Percentiles rank a stretch among this genome's conserved stretches.
Conservation (phyloP, 1,140 invertebrate genomes). For the Trichonephila inaurata region DNA sequence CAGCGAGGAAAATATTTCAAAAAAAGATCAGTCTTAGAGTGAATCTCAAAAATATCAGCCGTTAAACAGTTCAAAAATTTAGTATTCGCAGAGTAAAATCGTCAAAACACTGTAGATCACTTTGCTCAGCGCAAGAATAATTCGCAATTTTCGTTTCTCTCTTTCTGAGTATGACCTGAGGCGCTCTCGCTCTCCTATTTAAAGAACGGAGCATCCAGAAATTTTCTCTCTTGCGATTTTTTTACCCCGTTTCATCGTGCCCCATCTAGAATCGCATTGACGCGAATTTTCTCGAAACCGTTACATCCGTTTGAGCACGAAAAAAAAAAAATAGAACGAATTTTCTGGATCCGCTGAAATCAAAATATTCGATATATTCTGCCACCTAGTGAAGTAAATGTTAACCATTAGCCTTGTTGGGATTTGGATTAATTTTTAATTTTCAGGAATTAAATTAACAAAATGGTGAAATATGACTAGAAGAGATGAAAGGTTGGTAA, state of each 20-base stretch:
- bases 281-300: not conserved
- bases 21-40: too few species aligned
- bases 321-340: too few species aligned
- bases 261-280: not conserved
- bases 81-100: not conserved
- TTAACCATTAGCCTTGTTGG: too few species aligned
- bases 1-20: too few species aligned
- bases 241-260: not conserved
- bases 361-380: too few species aligned
- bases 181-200: not conserved
- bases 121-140: not conserved
- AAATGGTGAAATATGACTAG: too few species aligned
- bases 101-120: not conserved
- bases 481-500: too few species aligned
- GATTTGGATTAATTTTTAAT: too few species aligned
- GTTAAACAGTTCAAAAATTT: not conserved
- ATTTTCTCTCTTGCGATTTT: not conserved
- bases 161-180: not conserved
- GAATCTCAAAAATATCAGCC: not conserved
- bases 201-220: not conserved
- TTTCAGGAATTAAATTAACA: too few species aligned
- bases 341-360: too few species aligned
- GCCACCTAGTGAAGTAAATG: too few species aligned
- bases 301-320: not conserved
- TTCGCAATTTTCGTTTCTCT: not conserved